A percentile compares a stretch with the other conserved stretches of the same genome.
Evolutionary conservation across 2,888 invertebrate genomes (phyloP).

Genomic region (Aphrophora alni): DNA sequence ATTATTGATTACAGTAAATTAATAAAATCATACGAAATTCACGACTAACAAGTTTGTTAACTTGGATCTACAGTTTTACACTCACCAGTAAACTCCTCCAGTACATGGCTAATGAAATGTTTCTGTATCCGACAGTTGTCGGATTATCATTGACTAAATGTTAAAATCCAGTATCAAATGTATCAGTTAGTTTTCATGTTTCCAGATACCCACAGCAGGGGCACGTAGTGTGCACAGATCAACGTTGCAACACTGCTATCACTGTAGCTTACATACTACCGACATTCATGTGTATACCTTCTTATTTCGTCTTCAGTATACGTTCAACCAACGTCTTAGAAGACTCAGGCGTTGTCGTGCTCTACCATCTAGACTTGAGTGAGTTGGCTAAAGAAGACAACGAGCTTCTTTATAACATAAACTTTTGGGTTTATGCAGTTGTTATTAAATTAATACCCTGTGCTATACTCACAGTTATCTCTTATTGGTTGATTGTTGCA

Average conservation of each 20-base stretch:
- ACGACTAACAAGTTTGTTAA: too few species aligned
- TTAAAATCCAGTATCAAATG: too few species aligned
- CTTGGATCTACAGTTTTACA: too few species aligned
- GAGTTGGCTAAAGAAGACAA: slow-evolving; percentile 56
- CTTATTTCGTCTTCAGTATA: slow-evolving; percentile 74
- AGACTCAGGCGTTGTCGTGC: slow-evolving; percentile 63
- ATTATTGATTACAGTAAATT: too few species aligned
- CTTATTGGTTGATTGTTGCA: slow-evolving; percentile 72
- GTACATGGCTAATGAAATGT: too few species aligned
- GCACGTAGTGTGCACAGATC: slow-evolving; percentile 75
- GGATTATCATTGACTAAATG: too few species aligned
- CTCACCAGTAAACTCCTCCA: too few species aligned
- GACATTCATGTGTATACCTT: slow-evolving; percentile 82
- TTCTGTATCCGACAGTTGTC: too few species aligned
- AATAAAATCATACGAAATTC: too few species aligned
- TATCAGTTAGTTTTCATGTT: too few species aligned
- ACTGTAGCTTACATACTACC: slow-evolving; percentile 77
- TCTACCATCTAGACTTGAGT: slow-evolving; percentile 64
- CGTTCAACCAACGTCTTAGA: slow-evolving; percentile 63
- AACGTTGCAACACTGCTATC: slow-evolving; percentile 78
- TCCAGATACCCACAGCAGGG: slow-evolving; percentile 79
- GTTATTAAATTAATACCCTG: slow-evolving; percentile 83
- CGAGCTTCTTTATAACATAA: slow-evolving; percentile 61
- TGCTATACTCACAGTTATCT: slow-evolving; percentile 75
- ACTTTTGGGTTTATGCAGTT: slow-evolving; percentile 80